Percentiles rank a stretch among this genome's conserved stretches.
These are phyloP conservation scores for Cheilosia pagana DNA, from an alignment of 2,888 invertebrate species.

Conservation along the genomic window DNA sequence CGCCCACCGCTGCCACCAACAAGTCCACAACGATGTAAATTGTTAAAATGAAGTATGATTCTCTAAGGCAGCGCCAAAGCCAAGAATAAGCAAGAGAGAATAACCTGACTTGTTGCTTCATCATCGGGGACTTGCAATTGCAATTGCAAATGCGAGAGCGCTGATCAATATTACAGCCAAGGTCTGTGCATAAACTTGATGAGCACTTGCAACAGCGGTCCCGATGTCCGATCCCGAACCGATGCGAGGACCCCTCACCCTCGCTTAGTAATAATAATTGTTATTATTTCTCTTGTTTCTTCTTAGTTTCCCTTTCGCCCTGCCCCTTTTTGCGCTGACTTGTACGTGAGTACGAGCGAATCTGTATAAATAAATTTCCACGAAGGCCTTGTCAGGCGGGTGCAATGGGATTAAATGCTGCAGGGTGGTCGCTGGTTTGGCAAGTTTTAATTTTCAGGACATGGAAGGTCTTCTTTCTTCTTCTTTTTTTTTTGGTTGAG, in stretches of 20 bases:
- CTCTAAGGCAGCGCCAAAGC: slow-evolving; percentile 21
- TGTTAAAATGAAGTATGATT: slow-evolving; percentile 67
- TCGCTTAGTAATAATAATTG: too few relatives aligned
- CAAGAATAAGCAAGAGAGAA: slow-evolving; percentile 28
- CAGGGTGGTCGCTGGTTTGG: slow-evolving; percentile 65
- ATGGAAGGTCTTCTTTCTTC: slow-evolving; percentile 25
- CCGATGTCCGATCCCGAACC: too few relatives aligned
- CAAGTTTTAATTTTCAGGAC: slow-evolving; percentile 69
- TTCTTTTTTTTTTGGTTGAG: not conserved
- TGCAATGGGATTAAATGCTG: slow-evolving; percentile 46
- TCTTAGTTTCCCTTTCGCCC: not conserved
- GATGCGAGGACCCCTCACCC: too few relatives aligned
- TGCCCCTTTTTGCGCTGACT: not conserved
- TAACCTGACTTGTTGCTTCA: slow-evolving; percentile 74
- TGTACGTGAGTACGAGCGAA: not conserved
- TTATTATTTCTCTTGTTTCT: slow-evolving; percentile 47
- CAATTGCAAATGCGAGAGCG: slow-evolving; percentile 2
- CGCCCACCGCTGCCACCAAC: not conserved
- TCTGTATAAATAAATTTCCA: not conserved
- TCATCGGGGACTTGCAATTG: slow-evolving; percentile 21
- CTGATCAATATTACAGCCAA: slow-evolving; percentile 50
- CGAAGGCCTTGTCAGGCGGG: slow-evolving; percentile 21
- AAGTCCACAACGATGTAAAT: slow-evolving; percentile 44
- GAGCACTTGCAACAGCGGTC: slow-evolving; percentile 56
- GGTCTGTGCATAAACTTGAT: slow-evolving; percentile 28